These are phyloP conservation scores for Diuraphis noxia DNA, from an alignment of 1,140 invertebrate species.

Conservation along the genomic window DNA sequence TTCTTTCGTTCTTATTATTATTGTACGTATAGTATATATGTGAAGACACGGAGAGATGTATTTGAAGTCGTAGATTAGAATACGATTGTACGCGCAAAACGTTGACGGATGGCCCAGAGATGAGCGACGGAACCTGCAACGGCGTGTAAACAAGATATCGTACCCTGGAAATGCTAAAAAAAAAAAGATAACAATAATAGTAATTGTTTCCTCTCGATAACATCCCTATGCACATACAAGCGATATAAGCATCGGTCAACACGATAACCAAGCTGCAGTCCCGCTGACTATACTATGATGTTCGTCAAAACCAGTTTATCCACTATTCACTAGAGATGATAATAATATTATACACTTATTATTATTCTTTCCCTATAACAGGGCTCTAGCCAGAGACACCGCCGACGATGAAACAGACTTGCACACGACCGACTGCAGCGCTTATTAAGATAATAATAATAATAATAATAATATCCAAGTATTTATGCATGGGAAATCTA, in stretches of 20 bases:
- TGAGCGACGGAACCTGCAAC: neutral
- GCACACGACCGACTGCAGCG: neutral
- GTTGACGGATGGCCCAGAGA: neutral
- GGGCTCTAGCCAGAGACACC: neutral
- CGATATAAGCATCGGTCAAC: neutral
- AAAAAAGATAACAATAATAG: conserved; percentile 4
- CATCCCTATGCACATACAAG: neutral
- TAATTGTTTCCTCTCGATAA: conserved; percentile 12
- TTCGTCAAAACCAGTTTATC: conserved; percentile 45
- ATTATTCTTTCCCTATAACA: neutral
- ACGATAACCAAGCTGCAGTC: conserved; percentile 24
- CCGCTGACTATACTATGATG: neutral
- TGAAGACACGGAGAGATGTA: neutral
- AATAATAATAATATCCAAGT: neutral
- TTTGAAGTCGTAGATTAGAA: neutral
- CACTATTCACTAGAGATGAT: conserved; percentile 26
- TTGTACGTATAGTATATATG: neutral
- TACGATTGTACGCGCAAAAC: neutral
- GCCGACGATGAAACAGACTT: neutral
- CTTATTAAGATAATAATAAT: neutral
- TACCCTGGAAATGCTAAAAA: neutral
- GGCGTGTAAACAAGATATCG: neutral
- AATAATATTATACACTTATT: neutral
- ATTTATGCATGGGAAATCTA: no score
- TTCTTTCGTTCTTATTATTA: neutral